Evolutionary conservation across 2,113 vertebrate genomes (phyloP).

Genomic region (Ibidorhyncha struthersii): DNA sequence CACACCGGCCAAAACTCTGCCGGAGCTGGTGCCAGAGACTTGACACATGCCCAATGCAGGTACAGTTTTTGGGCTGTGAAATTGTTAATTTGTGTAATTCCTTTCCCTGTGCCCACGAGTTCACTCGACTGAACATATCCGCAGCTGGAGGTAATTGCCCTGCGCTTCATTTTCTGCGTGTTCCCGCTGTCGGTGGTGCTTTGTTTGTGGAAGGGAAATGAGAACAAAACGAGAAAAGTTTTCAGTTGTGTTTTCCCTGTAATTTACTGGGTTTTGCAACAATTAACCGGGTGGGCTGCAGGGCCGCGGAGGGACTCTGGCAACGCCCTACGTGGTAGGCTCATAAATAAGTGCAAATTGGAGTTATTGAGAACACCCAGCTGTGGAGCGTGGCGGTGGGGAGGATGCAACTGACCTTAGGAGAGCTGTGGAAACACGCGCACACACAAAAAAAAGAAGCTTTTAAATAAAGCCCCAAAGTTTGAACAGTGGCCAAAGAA

Average conservation of each 20-base stretch:
- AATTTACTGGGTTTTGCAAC: not conserved
- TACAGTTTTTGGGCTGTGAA: not conserved
- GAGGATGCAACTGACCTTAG: not conserved
- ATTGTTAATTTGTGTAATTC: not conserved
- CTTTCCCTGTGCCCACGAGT: not conserved
- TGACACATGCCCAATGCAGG: fast-evolving
- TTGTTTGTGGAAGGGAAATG: not conserved
- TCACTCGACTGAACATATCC: fast-evolving
- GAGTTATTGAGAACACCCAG: not conserved
- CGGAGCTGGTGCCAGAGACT: not conserved
- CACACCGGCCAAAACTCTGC: no score
- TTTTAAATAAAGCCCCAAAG: not conserved
- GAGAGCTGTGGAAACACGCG: not conserved
- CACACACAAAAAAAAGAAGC: not conserved
- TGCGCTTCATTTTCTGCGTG: fast-evolving
- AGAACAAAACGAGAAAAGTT: not conserved
- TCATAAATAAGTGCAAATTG: no score
- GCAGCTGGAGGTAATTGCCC: fast-evolving
- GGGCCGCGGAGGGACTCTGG: not conserved
- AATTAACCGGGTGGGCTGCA: not conserved
- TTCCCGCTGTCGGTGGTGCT: fast-evolving
- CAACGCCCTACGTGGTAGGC: not conserved
- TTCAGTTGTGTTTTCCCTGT: not conserved
- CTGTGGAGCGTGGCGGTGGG: not conserved
- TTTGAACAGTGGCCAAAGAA: not conserved